Base-by-base conservation (phyloP, 2,888 invertebrate species). In the Pristionchus entomophagus region DNA sequence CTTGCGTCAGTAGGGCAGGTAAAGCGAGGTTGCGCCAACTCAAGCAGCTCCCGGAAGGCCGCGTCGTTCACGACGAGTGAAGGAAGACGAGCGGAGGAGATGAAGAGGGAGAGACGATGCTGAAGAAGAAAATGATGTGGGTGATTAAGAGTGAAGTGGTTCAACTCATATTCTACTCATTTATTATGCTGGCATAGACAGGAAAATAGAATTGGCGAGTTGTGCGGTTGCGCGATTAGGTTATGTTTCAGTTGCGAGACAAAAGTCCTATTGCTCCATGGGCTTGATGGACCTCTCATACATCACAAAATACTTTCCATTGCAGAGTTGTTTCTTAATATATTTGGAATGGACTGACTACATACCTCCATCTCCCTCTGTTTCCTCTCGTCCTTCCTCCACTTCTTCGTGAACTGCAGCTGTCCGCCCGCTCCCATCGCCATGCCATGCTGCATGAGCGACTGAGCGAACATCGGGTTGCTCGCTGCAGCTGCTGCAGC, bases 21-120 rank as follows among this genome's bases (percentile, higher is more conserved):
- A 88, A 91, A 92, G 77, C 92, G 91, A 22, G 92, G 92, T 84
- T 92, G 92, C 0, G 89, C 89, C 22, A 86, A 69, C 73, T 92
- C 92, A 51, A 92, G 85, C 10, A 92, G 84, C 14, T 92, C 92
- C 49, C 88, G 88, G 90, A 91, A 92, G 35, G 88, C 73, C 2
- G 89, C 89, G 86, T 88, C 89, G 49, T 88, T 84, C 22, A 92
- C 84, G 53, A 87, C 12, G 17, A 65, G 45, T 10, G 84, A 86
- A 26, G 85, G 86, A 4, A 89, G 22, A 19, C 89, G 88, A 22
- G 88, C 83, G 12, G 69, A 59, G 2, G 82, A 82, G 41, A 82
- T 62, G 65, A 69, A 65, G 32, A 53, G 82, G 35, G 45, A 45
- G 17, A 84, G 65, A 10, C 84, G 84, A 4, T 65, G 62, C 84